Conservation (phyloP, 2,113 vertebrate species). For the Siphamia tubifer region DNA sequence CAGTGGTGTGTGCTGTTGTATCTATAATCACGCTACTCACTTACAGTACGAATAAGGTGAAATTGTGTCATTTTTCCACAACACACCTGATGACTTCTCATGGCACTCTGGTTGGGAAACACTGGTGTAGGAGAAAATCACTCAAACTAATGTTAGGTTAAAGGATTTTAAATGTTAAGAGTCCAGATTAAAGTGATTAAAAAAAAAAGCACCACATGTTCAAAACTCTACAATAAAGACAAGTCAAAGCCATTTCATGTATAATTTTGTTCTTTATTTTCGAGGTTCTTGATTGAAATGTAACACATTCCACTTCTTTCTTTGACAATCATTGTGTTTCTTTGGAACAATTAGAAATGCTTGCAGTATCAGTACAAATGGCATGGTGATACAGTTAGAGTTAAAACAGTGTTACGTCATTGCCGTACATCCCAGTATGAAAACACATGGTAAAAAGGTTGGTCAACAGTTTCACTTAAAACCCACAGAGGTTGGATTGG, state of each 20-base stretch:
- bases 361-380: conserved; percentile 19
- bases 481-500: conserved; percentile 36
- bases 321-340: background rate
- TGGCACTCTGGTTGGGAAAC: no score
- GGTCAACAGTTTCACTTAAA: conserved; percentile 30
- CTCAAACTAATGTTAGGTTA: no score
- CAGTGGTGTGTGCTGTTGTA: no score
- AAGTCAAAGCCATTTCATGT: background rate
- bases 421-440: conserved; percentile 16
- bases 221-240: background rate
- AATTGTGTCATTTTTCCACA: no score
- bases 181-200: background rate
- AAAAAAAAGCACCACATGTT: background rate
- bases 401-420: conserved; percentile 14
- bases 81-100: no score
- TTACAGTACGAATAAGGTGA: no score
- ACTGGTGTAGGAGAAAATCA: no score
- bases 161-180: background rate
- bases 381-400: conserved; percentile 33
- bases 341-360: background rate
- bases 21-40: no score
- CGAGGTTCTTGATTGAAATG: conserved; percentile 2
- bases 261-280: conserved; percentile 54
- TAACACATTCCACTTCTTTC: background rate
- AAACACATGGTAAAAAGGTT: conserved; percentile 10